Evolutionary conservation across 2,797 vertebrate genomes (phyloP).

Genomic region (Eulemur coronatus): DNA sequence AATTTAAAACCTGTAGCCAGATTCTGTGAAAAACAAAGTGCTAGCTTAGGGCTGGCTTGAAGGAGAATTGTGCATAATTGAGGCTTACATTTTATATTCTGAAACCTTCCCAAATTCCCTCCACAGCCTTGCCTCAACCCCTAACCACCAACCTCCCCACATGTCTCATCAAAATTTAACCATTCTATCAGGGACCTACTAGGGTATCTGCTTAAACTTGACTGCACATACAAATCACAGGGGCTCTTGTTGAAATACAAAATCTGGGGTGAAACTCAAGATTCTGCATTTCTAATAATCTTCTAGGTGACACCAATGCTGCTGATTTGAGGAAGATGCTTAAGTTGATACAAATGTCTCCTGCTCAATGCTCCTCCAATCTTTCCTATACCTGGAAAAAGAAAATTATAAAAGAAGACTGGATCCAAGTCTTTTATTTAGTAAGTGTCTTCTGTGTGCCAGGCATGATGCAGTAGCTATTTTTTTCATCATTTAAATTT

Average conservation of each 20-base stretch:
- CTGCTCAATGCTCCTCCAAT: neutral
- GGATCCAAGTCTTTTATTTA: neutral
- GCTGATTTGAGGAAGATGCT: neutral
- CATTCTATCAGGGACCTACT: neutral
- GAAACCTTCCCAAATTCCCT: neutral
- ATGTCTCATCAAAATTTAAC: neutral
- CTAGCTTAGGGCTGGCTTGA: neutral
- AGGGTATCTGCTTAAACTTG: neutral
- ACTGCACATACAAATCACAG: neutral
- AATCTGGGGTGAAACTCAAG: neutral
- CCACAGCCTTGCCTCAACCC: neutral
- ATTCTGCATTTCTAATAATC: neutral
- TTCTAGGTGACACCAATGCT: neutral
- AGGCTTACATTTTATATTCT: neutral
- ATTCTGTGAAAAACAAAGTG: neutral
- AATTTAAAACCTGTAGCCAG: neutral
- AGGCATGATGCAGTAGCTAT: neutral
- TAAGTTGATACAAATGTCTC: neutral
- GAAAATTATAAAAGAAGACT: neutral
- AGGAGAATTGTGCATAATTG: neutral
- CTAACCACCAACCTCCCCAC: neutral
- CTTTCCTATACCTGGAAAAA: neutral
- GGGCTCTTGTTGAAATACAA: neutral
- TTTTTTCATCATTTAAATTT: slow-evolving; percentile 11
- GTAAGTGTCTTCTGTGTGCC: neutral